Evolutionary conservation across 2,797 vertebrate genomes (phyloP).

Genomic region (Loris lydekkerianus): DNA sequence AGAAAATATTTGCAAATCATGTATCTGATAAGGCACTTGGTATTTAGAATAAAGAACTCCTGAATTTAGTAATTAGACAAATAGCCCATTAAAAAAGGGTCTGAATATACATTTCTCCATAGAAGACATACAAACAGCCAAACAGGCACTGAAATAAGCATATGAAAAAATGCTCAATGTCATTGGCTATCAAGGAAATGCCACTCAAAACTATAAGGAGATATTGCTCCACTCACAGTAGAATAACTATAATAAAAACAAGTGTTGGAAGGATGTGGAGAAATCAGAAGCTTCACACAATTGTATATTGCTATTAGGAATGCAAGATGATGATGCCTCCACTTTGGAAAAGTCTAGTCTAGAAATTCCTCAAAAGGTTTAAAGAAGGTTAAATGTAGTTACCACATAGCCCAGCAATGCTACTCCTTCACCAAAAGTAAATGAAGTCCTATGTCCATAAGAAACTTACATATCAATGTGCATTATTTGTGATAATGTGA

Average conservation of each 20-base stretch:
- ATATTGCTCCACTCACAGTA: not conserved
- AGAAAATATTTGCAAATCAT: not conserved
- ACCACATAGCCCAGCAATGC: not conserved
- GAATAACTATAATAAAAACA: not conserved
- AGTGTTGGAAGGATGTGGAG: not conserved
- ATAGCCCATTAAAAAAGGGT: not conserved
- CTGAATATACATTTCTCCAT: not conserved
- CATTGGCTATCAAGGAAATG: not conserved
- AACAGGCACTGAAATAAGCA: not conserved
- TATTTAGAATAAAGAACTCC: not conserved
- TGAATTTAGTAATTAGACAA: constrained; percentile 15
- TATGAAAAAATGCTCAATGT: not conserved
- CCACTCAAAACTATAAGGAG: not conserved
- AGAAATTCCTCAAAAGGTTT: not conserved
- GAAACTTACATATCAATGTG: not conserved
- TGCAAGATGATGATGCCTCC: not conserved
- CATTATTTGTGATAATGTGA: not conserved
- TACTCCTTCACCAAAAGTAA: not conserved
- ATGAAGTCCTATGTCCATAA: not conserved
- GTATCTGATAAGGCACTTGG: not conserved
- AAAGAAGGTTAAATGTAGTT: not conserved
- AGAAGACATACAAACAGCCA: not conserved
- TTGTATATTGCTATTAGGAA: not conserved
- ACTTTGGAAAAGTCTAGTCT: not conserved
- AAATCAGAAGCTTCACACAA: not conserved